phyloP scores from a whole-genome alignment of 2,797 vertebrate genomes.

The Anomalospiza imberbis region DNA sequence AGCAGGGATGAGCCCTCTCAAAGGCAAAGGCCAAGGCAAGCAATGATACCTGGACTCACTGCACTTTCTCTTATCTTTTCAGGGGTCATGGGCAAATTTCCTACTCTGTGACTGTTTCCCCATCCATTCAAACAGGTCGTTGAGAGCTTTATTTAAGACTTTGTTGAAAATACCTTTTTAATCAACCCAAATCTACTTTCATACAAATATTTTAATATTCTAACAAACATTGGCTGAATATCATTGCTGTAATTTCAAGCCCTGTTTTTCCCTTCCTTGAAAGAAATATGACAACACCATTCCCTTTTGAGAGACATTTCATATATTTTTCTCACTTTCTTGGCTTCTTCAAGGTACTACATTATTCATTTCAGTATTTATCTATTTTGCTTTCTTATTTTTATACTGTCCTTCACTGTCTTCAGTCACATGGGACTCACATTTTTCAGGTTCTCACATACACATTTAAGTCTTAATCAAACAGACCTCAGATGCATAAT shows the following conservation, averaged over 20 bases:
- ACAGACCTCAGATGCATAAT: neutral
- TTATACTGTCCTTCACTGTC: neutral
- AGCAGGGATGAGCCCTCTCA: neutral
- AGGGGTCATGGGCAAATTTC: neutral
- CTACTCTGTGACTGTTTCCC: neutral
- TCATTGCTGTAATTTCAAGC: neutral
- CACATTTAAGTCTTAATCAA: neutral
- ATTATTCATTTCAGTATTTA: conserved; percentile 2
- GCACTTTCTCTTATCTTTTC: neutral
- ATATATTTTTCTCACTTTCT: neutral
- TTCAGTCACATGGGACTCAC: neutral
- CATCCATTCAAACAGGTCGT: neutral
- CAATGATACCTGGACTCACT: neutral
- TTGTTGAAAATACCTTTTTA: neutral
- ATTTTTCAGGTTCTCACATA: neutral
- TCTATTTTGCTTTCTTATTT: neutral
- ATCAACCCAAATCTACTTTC: neutral
- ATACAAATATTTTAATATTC: neutral
- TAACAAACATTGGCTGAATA: neutral
- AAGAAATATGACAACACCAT: neutral
- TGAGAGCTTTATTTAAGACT: neutral
- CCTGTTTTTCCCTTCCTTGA: neutral
- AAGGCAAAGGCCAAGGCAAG: neutral
- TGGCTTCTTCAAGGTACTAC: neutral
- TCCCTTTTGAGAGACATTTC: neutral